Evolutionary conservation across 2,888 invertebrate species (phyloP), one percentile per base, ranked within the genome.

Genomic region (Ommatoiulus sabulosus): DNA sequence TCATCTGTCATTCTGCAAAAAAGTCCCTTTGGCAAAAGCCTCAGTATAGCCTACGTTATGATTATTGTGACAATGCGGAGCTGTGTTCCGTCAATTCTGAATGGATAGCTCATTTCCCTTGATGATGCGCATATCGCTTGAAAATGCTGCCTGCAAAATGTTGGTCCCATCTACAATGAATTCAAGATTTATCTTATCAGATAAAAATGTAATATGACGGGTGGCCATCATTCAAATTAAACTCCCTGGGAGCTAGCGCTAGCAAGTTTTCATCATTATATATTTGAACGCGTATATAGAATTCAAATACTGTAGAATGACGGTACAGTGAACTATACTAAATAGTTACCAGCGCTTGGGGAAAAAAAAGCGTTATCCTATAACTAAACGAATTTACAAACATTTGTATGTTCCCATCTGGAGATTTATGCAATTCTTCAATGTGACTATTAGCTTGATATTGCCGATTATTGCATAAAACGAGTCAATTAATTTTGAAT

Each of bases 141-240:
- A 24, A 24, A 72, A 4, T 72, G 24, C 72, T 72, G 72, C 72
- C n/a, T 72, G 1, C 72, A 24, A 72, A 72, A 72, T 72, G 24
- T 72, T 5, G 24, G 7, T 72, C 72, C 72, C 72, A 72, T 10
- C 7, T 24, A 24, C 72, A 72, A 7, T 72, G 72, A 72, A 72
- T 72, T 72, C 72, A 24, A 72, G 72, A 72, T 72, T 72, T 72
- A 72, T 72, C 72, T 72, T 24, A 72, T 72, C 72, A 24, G 72
- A 72, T 72, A 72, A 72, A 72, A 72, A 72, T 72, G 72, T 24
- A 24, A 72, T 72, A 24, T 72, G 72, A 72, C 72, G 72, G 6
- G 72, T 24, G 72, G 8, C 20, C 72, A 72, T 72, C 17, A 24
- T 72, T 72, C 72, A 72, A 72, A 24, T 20, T 20, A 72, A 72